Evolutionary conservation across 1,140 invertebrate species (phyloP).

Genomic region (Lepidurus packardi): DNA sequence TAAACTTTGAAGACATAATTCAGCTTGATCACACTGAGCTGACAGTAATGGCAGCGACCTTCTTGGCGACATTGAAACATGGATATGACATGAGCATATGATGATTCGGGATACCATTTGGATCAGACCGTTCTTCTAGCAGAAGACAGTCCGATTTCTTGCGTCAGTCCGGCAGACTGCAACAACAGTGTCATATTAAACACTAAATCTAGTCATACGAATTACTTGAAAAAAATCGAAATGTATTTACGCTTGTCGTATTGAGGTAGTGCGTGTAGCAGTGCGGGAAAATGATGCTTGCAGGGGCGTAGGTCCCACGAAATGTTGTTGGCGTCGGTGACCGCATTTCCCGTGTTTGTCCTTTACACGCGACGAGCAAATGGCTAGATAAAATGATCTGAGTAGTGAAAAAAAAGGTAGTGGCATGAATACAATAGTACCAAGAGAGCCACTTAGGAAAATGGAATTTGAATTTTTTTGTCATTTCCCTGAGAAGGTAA

Average conservation of each 20-base stretch:
- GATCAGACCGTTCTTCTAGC: not conserved
- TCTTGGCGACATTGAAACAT: not conserved
- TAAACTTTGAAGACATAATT: not conserved
- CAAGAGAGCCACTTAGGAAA: constrained; percentile 20
- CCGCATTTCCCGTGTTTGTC: not conserved
- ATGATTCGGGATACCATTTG: not conserved
- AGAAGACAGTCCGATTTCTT: constrained; percentile 5
- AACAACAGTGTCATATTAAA: not conserved
- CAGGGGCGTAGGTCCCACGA: not conserved
- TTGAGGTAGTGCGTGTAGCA: not conserved
- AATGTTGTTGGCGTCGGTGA: constrained; percentile 3
- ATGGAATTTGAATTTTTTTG: constrained; percentile 22
- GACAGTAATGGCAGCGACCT: not conserved
- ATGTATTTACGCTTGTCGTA: not conserved
- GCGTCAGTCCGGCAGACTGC: not conserved
- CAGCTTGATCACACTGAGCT: not conserved
- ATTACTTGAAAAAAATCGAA: not conserved
- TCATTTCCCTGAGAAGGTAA: not conserved
- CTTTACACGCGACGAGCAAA: not conserved
- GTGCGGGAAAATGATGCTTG: constrained; percentile 7
- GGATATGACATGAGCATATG: not conserved
- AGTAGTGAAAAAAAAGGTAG: not conserved
- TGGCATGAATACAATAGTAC: constrained; percentile 4
- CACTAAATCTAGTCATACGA: not conserved
- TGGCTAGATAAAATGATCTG: not conserved